Conservation (phyloP, 2,797 vertebrate genomes). For the Rhinichthys osculus region DNA sequence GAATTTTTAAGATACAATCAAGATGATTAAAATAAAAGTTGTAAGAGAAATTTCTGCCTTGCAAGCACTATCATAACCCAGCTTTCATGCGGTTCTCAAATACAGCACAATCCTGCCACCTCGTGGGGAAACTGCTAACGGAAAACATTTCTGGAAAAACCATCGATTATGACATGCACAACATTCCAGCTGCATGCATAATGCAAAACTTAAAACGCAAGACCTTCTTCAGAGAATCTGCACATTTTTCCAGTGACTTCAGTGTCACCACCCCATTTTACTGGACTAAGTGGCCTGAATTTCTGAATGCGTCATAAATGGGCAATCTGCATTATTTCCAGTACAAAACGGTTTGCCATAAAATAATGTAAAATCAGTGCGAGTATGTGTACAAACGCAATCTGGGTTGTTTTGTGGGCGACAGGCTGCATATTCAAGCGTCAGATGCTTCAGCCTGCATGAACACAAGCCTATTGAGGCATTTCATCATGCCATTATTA, state of each 20-base stretch:
- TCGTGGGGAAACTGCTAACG: constrained; percentile 15
- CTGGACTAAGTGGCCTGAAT: neutral
- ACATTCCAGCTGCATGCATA: constrained; percentile 16
- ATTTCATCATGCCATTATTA: constrained; percentile 67
- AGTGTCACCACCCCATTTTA: neutral
- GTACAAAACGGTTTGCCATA: constrained; percentile 1
- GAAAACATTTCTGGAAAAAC: neutral
- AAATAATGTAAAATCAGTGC: neutral
- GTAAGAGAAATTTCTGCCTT: neutral
- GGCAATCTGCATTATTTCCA: neutral
- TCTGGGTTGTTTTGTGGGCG: constrained; percentile 37
- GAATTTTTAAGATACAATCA: neutral
- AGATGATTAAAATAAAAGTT: neutral
- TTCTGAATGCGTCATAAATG: neutral
- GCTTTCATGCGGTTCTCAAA: neutral
- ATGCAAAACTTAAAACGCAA: constrained; percentile 16
- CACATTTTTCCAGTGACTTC: constrained; percentile 11
- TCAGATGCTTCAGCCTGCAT: constrained; percentile 56
- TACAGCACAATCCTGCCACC: constrained; percentile 42
- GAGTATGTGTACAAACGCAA: neutral
- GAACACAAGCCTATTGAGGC: constrained; percentile 73
- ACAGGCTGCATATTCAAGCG: constrained; percentile 41
- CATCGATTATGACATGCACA: constrained; percentile 30
- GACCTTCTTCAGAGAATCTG: neutral
- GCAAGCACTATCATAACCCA: constrained; percentile 3